A percentile compares a stretch with the other conserved stretches of the same genome.
Evolutionary conservation across 2,797 vertebrate genomes (phyloP).

Genomic region (Apogon talboti): DNA sequence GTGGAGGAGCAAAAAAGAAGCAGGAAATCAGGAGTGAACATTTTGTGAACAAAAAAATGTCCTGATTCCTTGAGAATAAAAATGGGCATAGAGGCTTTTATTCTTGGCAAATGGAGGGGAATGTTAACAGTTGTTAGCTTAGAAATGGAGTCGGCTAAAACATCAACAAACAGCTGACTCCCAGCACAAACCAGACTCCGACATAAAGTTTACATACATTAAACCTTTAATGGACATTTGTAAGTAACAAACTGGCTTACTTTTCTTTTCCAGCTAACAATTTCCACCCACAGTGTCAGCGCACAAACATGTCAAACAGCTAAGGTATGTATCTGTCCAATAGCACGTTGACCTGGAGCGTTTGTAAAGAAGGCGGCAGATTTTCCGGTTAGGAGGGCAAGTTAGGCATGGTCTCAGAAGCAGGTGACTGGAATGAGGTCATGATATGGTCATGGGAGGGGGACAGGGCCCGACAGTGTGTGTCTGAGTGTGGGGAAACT

Average conservation of each 20-base stretch:
- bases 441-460: slow-evolving; percentile 81
- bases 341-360: slow-evolving; percentile 61
- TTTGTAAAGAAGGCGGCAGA: slow-evolving; percentile 74
- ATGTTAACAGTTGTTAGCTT: too few species aligned
- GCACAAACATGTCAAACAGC: slow-evolving; percentile 56
- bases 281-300: slow-evolving; percentile 36
- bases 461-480: slow-evolving; percentile 28
- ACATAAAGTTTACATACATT: too few species aligned
- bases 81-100: too few species aligned
- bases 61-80: too few species aligned
- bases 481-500: slow-evolving; percentile 74
- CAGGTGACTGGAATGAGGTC: slow-evolving; percentile 85
- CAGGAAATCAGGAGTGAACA: too few species aligned
- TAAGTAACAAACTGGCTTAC: slow-evolving; percentile 27
- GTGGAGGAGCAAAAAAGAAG: too few species aligned
- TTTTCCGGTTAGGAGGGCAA: slow-evolving; percentile 81
- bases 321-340: slow-evolving; percentile 60
- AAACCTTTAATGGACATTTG: not conserved
- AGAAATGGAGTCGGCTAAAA: too few species aligned
- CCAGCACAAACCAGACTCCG: too few species aligned
- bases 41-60: too few species aligned
- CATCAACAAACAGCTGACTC: too few species aligned
- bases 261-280: slow-evolving; percentile 21
- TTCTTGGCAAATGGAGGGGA: too few species aligned
- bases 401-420: slow-evolving; percentile 84